phyloP scores from a whole-genome alignment of 1,140 invertebrate genomes.

The Lasaia peninsularis region DNA sequence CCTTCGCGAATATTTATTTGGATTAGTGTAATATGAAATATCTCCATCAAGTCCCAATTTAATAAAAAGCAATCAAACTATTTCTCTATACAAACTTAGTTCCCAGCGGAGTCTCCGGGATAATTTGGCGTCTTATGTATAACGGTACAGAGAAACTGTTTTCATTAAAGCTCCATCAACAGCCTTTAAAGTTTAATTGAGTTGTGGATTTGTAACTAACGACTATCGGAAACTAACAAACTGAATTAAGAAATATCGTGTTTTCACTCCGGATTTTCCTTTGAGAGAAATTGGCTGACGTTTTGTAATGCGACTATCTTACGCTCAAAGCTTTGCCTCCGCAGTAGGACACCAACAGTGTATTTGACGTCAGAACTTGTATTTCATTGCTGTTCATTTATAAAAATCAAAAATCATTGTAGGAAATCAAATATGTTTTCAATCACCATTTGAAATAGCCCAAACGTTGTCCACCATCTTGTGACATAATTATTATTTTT shows the following conservation, averaged over 20 bases:
- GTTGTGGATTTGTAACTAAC: constrained; percentile 54
- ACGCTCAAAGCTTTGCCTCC: not conserved
- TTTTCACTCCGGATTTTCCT: not conserved
- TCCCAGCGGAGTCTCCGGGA: not conserved
- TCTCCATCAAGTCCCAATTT: not conserved
- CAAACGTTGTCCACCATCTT: too few relatives aligned
- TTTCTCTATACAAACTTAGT: not conserved
- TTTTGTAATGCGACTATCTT: not conserved
- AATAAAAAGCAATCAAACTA: not conserved
- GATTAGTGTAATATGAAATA: too few relatives aligned
- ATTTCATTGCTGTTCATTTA: too few relatives aligned
- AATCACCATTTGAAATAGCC: too few relatives aligned
- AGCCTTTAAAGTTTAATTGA: constrained; percentile 68
- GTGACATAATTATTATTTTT: too few relatives aligned
- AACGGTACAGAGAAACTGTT: constrained; percentile 23
- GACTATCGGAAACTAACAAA: constrained; percentile 57
- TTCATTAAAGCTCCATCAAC: constrained; percentile 54
- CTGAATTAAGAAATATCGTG: constrained; percentile 45
- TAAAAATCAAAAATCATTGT: too few relatives aligned
- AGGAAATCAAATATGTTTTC: too few relatives aligned
- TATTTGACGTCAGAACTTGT: too few relatives aligned
- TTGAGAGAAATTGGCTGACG: not conserved
- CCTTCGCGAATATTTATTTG: too few relatives aligned
- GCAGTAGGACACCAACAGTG: too few relatives aligned
- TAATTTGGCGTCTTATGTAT: constrained; percentile 2